Conservation (phyloP, 2,888 invertebrate genomes). For the Lampropteryx suffumata region DNA sequence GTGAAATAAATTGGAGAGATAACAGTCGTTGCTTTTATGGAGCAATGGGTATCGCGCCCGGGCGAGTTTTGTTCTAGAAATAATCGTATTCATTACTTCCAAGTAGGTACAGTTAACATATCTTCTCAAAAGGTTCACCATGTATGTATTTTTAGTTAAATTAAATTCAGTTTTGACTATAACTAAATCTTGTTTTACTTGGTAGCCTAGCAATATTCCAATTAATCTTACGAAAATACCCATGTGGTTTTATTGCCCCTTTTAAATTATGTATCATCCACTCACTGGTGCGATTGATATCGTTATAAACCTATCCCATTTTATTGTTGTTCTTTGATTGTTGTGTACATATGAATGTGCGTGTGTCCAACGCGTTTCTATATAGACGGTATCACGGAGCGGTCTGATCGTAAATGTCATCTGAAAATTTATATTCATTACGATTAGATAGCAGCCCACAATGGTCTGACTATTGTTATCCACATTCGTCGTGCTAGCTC, state of each 20-base stretch:
- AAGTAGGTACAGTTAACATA: conserved; percentile 6
- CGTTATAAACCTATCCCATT: conserved; percentile 47
- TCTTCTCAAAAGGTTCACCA: too few species aligned
- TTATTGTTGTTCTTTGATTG: conserved; percentile 32
- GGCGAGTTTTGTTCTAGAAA: conserved; percentile 28
- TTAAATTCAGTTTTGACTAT: background rate
- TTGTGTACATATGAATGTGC: conserved; percentile 41
- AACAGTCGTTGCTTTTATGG: conserved; percentile 26
- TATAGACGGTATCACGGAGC: conserved; percentile 74
- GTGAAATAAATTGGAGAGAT: conserved; percentile 29
- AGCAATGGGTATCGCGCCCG: conserved; percentile 27
- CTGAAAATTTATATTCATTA: conserved; percentile 82
- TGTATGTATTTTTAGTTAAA: background rate
- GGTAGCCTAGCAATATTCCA: background rate
- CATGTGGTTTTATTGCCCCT: background rate
- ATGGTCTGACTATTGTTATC: conserved; percentile 71
- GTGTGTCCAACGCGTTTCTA: conserved; percentile 72
- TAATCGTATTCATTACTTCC: conserved; percentile 29
- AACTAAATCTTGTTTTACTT: background rate
- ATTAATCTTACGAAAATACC: background rate
- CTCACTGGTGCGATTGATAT: conserved; percentile 17
- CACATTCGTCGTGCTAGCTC: conserved; percentile 35
- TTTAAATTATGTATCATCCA: conserved; percentile 11
- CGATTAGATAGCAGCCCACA: conserved; percentile 79
- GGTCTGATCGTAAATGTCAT: conserved; percentile 81